A percentile compares a stretch with the other conserved stretches of the same genome.
Conservation (phyloP, 92 coral and sea anemone species). For the Metridium senile region DNA sequence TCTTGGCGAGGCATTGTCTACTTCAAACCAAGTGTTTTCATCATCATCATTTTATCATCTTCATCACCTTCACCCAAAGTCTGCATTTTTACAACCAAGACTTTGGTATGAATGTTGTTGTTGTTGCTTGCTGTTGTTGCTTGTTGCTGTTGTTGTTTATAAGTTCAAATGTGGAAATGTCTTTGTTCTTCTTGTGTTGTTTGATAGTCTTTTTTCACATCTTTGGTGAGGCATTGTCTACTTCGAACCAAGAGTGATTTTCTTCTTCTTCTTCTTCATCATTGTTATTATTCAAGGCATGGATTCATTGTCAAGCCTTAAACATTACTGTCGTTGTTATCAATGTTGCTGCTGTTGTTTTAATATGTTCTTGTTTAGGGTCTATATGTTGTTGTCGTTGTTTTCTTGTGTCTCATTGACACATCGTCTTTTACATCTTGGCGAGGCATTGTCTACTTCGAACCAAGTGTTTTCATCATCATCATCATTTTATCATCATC, state of each 20-base stretch:
- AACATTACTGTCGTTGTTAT: not conserved
- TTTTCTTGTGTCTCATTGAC: not conserved
- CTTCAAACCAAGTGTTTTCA: constrained; percentile 27
- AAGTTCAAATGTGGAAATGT: not conserved
- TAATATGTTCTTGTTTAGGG: not conserved
- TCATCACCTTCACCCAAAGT: constrained; percentile 8
- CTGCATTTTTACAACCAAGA: not conserved
- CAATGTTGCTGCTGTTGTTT: not conserved
- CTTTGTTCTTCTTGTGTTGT: constrained; percentile 8
- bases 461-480: constrained; percentile 6
- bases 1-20: constrained; percentile 20
- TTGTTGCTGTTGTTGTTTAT: not conserved
- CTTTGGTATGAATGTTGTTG: not conserved
- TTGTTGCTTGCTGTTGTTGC: not conserved
- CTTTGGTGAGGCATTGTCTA: constrained; percentile 8
- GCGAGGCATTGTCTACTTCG: constrained; percentile 18
- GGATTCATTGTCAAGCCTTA: too few relatives aligned
- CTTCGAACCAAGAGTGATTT: constrained; percentile 21
- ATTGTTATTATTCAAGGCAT: too few relatives aligned
- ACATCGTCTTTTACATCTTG: not conserved
- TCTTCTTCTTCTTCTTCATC: too few relatives aligned
- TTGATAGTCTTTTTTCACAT: not conserved
- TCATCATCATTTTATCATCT: not conserved
- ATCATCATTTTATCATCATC: not conserved
- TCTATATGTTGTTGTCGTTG: not conserved